Conservation (phyloP, 1,140 invertebrate species). For the Agrypnia vestita region DNA sequence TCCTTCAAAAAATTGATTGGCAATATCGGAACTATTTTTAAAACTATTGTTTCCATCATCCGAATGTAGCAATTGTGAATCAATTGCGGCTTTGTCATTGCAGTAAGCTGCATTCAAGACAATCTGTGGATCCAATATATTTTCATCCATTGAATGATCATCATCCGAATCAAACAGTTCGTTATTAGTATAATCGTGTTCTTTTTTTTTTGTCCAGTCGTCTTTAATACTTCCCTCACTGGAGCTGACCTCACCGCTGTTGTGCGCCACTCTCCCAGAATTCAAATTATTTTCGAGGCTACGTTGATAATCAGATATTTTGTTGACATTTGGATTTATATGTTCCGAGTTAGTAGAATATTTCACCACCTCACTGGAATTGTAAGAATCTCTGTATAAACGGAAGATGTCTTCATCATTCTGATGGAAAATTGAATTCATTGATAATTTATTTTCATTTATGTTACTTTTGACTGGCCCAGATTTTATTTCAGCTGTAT, state of each 20-base stretch:
- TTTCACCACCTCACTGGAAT: not conserved
- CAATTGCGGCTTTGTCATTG: not conserved
- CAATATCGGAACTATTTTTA: not conserved
- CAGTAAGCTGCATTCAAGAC: constrained; percentile 16
- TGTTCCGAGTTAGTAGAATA: not conserved
- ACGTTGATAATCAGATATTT: constrained; percentile 4
- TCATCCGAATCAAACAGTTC: constrained; percentile 6
- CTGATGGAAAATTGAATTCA: not conserved
- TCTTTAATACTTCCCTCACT: not conserved
- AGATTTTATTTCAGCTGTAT: not conserved
- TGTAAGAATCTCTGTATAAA: constrained; percentile 20
- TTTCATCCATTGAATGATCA: constrained; percentile 25
- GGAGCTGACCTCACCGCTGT: too few relatives aligned
- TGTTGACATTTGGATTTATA: not conserved
- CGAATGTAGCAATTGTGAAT: constrained; percentile 1
- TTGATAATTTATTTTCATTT: constrained; percentile 8
- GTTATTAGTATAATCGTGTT: not conserved
- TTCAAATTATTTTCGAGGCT: not conserved
- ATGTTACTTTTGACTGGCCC: not conserved
- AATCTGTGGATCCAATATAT: constrained; percentile 32
- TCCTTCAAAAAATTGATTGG: not conserved
- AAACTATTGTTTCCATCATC: not conserved
- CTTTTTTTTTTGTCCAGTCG: not conserved
- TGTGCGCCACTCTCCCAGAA: not conserved
- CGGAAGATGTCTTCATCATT: not conserved